phyloP scores from a whole-genome alignment of 2,888 invertebrate genomes.

The Chironomus riparius region DNA sequence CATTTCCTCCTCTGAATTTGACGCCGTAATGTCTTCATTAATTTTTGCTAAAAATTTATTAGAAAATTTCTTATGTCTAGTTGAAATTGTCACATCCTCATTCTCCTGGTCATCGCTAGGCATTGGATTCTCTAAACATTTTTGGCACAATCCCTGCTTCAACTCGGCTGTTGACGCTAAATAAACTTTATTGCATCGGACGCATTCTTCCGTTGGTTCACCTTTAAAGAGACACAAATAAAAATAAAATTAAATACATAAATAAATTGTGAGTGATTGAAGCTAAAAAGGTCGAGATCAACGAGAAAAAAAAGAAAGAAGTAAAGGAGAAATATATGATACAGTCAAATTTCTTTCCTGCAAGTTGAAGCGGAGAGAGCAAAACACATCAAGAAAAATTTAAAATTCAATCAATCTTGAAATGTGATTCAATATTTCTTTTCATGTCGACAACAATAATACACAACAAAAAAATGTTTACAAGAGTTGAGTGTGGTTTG shows the following conservation, averaged over 20 bases:
- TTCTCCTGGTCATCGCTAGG: conserved; percentile 25
- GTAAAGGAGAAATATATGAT: background rate
- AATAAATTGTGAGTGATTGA: no score
- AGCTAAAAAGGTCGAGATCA: no score
- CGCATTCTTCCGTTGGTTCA: conserved; percentile 52
- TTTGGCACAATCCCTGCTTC: conserved; percentile 40
- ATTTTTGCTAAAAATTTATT: conserved; percentile 3
- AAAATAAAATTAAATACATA: background rate
- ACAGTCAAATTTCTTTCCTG: background rate
- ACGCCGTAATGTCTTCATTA: background rate
- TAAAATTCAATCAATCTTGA: conserved; percentile 26
- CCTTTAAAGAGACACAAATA: conserved; percentile 38
- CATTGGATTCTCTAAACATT: conserved; percentile 34
- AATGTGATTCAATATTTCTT: conserved; percentile 23
- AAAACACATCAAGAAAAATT: conserved; percentile 14
- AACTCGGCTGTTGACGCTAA: conserved; percentile 38
- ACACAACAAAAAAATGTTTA: background rate
- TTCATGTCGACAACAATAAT: conserved; percentile 1
- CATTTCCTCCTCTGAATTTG: conserved; percentile 4
- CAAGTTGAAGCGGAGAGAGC: background rate
- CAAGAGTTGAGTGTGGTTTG: no score
- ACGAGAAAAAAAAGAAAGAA: background rate
- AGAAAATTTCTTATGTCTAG: conserved; percentile 24
- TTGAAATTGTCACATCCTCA: conserved; percentile 20
- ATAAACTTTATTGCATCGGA: conserved; percentile 49